These are phyloP conservation scores for Spodoptera exigua DNA, from an alignment of 2,888 invertebrate genomes.

Conservation along the genomic window DNA sequence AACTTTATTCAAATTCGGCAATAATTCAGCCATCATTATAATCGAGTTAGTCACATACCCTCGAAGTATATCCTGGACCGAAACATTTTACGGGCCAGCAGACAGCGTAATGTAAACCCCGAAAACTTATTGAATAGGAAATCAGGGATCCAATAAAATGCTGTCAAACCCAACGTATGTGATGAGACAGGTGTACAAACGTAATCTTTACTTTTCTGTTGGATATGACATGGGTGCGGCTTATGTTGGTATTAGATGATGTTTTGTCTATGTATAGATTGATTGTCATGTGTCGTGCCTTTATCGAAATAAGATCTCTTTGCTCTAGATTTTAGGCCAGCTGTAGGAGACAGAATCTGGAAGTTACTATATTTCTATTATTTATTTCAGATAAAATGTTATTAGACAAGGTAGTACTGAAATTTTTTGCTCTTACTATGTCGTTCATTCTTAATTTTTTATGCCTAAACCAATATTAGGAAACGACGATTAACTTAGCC, in stretches of 20 bases:
- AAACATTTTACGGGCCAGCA: slow-evolving; percentile 81
- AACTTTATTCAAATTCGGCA: slow-evolving; percentile 45
- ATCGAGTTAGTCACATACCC: slow-evolving; percentile 66
- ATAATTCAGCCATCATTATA: slow-evolving; percentile 58
- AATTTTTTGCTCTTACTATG: too few species aligned
- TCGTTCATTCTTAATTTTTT: too few species aligned
- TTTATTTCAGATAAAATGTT: too few species aligned
- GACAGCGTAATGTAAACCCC: slow-evolving; percentile 78
- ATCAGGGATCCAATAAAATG: slow-evolving; percentile 85
- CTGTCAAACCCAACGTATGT: slow-evolving; percentile 81
- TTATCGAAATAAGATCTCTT: too few species aligned
- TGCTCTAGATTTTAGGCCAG: too few species aligned
- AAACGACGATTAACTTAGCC: too few species aligned
- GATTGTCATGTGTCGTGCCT: background rate
- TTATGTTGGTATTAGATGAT: slow-evolving; percentile 31
- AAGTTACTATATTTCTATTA: too few species aligned
- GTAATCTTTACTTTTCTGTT: slow-evolving; percentile 57
- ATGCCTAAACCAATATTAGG: too few species aligned
- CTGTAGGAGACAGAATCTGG: too few species aligned
- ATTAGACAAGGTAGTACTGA: too few species aligned
- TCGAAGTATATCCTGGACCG: slow-evolving; percentile 63
- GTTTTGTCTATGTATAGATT: slow-evolving; percentile 15
- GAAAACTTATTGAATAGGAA: slow-evolving; percentile 84
- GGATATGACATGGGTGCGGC: slow-evolving; percentile 45
- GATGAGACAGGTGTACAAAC: slow-evolving; percentile 72